Percentiles rank a stretch among this genome's conserved stretches.
Conservation (phyloP, 2,113 vertebrate genomes). For the Mugil cephalus region DNA sequence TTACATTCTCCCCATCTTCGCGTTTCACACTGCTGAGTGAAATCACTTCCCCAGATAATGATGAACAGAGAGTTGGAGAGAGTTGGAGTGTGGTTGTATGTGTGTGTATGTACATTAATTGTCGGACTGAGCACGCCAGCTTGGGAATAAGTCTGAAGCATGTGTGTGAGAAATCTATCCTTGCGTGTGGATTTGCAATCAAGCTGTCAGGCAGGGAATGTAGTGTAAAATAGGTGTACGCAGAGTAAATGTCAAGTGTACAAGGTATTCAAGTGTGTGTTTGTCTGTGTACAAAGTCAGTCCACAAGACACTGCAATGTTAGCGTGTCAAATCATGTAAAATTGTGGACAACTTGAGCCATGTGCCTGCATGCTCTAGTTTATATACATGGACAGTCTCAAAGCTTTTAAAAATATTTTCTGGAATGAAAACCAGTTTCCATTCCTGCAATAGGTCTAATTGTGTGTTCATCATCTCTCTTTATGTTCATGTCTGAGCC, state of each 20-base stretch:
- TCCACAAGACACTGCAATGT: background rate
- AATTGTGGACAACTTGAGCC: slow-evolving; percentile 47
- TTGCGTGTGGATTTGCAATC: slow-evolving; percentile 19
- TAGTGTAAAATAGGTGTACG: background rate
- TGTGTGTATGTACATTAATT: slow-evolving; percentile 29
- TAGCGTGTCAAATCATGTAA: slow-evolving; percentile 7
- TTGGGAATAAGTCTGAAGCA: slow-evolving; percentile 25
- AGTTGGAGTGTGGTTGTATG: background rate
- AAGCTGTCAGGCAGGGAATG: background rate
- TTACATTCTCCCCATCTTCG: slow-evolving; percentile 34
- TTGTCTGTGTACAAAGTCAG: background rate
- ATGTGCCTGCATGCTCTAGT: slow-evolving; percentile 40
- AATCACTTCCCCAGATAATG: slow-evolving; percentile 46
- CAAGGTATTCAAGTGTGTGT: slow-evolving; percentile 10
- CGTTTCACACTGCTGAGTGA: slow-evolving; percentile 48
- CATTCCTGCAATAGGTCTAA: background rate
- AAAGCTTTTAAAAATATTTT: background rate
- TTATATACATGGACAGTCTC: no score
- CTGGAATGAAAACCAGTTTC: background rate
- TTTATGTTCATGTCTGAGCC: slow-evolving; percentile 28
- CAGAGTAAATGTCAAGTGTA: slow-evolving; percentile 13
- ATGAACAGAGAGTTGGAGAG: slow-evolving; percentile 28
- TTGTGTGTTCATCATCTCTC: slow-evolving; percentile 5
- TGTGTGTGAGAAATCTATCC: slow-evolving; percentile 15
- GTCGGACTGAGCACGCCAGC: slow-evolving; percentile 4